phyloP scores from a whole-genome alignment of 2,888 invertebrate species.

The Atethmia centrago region DNA sequence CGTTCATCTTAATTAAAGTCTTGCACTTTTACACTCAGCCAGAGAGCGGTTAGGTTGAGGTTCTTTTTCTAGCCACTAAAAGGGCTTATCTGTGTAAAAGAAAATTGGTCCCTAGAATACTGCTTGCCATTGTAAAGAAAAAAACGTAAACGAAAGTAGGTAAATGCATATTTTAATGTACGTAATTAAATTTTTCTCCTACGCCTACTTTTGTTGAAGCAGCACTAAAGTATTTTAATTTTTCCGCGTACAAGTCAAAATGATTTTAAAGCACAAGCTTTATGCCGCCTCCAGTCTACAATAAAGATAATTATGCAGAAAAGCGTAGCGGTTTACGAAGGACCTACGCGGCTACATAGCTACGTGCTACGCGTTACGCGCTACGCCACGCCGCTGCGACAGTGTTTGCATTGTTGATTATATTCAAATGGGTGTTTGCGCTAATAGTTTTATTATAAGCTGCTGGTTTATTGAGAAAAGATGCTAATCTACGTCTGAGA shows the following conservation, averaged over 20 bases:
- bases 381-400: conserved; percentile 50
- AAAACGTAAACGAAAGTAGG: neutral
- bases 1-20: conserved; percentile 77
- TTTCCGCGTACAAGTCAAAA: conserved; percentile 17
- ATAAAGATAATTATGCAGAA: conserved; percentile 53
- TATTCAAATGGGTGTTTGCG: conserved; percentile 53
- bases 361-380: conserved; percentile 33
- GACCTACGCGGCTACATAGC: conserved; percentile 29
- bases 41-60: conserved; percentile 15
- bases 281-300: conserved; percentile 28
- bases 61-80: conserved; percentile 5
- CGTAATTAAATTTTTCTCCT: neutral
- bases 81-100: neutral
- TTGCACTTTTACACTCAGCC: conserved; percentile 73
- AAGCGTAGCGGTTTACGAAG: conserved; percentile 48
- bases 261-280: conserved; percentile 28
- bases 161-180: conserved; percentile 13
- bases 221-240: conserved; percentile 43
- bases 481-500: conserved; percentile 26
- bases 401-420: conserved; percentile 61
- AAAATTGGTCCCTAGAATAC: neutral
- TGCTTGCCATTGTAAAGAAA: neutral
- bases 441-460: conserved; percentile 56
- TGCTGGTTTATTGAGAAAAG: conserved; percentile 26
- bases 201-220: conserved; percentile 30